Evolutionary conservation across 2,888 invertebrate genomes (phyloP).

Genomic region (Smittia sp.): DNA sequence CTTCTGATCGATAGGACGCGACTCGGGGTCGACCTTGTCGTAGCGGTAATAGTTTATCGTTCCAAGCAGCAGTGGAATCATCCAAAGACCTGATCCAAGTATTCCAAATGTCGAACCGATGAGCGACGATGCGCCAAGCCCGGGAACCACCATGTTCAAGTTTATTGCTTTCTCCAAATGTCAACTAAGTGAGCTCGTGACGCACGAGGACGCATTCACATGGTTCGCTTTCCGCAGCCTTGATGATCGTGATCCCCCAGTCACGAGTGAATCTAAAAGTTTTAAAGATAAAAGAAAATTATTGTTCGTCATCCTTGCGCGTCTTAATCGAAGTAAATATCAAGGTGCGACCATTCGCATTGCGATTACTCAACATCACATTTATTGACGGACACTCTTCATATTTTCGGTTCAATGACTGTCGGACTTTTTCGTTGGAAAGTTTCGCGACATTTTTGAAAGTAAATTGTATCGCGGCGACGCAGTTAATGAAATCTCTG

Average conservation of each 20-base stretch:
- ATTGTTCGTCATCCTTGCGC: too few species aligned
- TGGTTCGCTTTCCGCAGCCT: constrained; percentile 14
- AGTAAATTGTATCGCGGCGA: too few species aligned
- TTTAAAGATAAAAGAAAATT: too few species aligned
- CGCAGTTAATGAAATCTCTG: background rate
- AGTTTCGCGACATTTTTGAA: too few species aligned
- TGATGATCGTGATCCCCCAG: background rate
- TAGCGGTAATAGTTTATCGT: constrained; percentile 79
- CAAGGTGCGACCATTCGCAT: too few species aligned
- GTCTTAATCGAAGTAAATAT: too few species aligned
- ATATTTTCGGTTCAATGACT: too few species aligned
- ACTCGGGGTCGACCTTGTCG: constrained; percentile 77
- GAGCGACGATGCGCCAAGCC: constrained; percentile 73
- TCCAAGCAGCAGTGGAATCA: constrained; percentile 78
- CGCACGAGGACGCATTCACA: constrained; percentile 9
- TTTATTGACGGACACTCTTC: too few species aligned
- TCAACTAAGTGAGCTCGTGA: background rate
- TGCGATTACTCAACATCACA: too few species aligned
- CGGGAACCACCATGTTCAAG: constrained; percentile 66
- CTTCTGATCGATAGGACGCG: constrained; percentile 67
- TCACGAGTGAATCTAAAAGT: too few species aligned
- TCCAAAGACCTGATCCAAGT: constrained; percentile 75
- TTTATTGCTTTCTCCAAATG: background rate
- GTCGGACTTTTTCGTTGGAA: too few species aligned
- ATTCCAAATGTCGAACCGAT: constrained; percentile 71